Evolutionary conservation across 2,888 invertebrate genomes (phyloP).

Genomic region (Chrysina gloriosa): DNA sequence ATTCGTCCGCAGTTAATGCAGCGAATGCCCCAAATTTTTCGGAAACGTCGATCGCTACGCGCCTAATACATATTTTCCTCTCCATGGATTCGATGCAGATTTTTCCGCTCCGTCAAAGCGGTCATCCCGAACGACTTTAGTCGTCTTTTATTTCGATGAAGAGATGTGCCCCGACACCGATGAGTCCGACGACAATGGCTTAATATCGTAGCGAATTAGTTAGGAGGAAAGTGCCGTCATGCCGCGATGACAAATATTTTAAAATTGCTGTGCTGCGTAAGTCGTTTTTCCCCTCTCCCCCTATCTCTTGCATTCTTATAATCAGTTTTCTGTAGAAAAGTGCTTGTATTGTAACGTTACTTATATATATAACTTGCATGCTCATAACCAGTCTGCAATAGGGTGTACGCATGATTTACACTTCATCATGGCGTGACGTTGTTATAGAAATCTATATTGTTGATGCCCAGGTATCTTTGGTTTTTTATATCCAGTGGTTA

Average conservation of each 20-base stretch:
- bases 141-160: neutral
- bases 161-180: too few relatives aligned
- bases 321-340: too few relatives aligned
- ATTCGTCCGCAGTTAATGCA: neutral
- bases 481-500: too few relatives aligned
- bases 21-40: neutral
- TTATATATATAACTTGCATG: neutral
- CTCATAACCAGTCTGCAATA: too few relatives aligned
- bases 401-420: too few relatives aligned
- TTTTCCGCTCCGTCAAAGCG: neutral
- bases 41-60: neutral
- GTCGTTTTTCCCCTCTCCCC: conserved; percentile 5
- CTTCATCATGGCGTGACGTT: too few relatives aligned
- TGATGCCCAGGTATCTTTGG: too few relatives aligned
- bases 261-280: conserved; percentile 38
- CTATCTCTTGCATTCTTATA: too few relatives aligned
- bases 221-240: neutral
- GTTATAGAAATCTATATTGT: too few relatives aligned
- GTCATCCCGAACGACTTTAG: neutral
- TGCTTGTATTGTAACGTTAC: neutral
- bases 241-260: conserved; percentile 21
- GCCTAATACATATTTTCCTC: neutral
- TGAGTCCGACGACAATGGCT: neutral
- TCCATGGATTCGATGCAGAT: neutral
- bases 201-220: neutral